Evolutionary conservation across 1,140 invertebrate genomes (phyloP).

Genomic region (Chironomus striatipennis): DNA sequence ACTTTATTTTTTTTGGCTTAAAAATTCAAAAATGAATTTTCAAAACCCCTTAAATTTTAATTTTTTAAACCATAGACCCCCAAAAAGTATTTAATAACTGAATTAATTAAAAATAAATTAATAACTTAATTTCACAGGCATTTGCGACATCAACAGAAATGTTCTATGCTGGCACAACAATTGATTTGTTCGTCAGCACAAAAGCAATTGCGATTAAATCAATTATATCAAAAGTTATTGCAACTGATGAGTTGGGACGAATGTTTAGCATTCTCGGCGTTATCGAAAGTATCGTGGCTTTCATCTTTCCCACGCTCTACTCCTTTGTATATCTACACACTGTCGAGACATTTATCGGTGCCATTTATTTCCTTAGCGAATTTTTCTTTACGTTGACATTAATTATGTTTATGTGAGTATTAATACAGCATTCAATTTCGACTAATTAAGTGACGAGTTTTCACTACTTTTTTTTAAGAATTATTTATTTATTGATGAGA

Average conservation of each 20-base stretch:
- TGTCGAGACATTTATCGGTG: conserved; percentile 35
- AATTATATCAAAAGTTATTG: conserved; percentile 37
- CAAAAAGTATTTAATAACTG: neutral
- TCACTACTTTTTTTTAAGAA: neutral
- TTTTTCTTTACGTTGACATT: conserved; percentile 37
- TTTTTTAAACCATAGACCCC: too few species aligned
- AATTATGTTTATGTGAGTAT: conserved; percentile 37
- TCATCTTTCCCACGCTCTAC: conserved; percentile 37
- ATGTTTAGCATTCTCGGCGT: conserved; percentile 40
- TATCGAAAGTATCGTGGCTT: conserved; percentile 35
- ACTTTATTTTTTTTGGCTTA: too few species aligned
- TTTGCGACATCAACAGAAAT: conserved; percentile 32
- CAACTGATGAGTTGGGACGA: conserved; percentile 37
- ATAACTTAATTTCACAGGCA: conserved; percentile 29
- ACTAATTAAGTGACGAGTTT: neutral
- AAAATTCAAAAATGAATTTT: too few species aligned
- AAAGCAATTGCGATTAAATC: conserved; percentile 38
- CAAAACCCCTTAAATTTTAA: too few species aligned
- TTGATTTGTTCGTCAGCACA: conserved; percentile 37
- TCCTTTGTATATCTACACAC: conserved; percentile 34
- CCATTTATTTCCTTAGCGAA: conserved; percentile 37
- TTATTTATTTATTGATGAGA: neutral
- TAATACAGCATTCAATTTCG: neutral
- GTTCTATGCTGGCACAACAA: conserved; percentile 34
- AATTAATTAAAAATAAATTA: conserved; percentile 17